Conservation (phyloP, 1,140 invertebrate genomes). For the Vanessa tameamea region DNA sequence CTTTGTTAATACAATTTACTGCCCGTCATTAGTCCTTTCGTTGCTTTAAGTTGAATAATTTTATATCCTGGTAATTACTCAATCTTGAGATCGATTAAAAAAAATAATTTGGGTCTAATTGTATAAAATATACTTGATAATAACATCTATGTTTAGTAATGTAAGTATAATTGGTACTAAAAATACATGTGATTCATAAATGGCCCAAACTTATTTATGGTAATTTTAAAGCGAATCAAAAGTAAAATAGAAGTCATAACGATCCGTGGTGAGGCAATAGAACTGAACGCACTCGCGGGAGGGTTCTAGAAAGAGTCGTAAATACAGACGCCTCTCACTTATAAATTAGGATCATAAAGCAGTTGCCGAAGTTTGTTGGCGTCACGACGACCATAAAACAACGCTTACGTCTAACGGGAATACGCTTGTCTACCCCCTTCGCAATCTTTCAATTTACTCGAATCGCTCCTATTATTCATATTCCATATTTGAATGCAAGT, state of each 20-base stretch:
- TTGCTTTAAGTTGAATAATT: too few relatives aligned
- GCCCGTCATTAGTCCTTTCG: too few relatives aligned
- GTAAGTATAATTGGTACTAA: too few relatives aligned
- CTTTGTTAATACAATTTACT: too few relatives aligned
- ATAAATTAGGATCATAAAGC: conserved; percentile 80
- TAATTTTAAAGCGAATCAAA: conserved; percentile 4
- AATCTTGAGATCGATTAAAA: too few relatives aligned
- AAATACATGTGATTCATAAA: background rate
- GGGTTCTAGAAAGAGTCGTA: conserved; percentile 75
- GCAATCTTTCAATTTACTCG: conserved; percentile 64
- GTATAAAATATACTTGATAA: too few relatives aligned
- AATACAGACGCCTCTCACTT: conserved; percentile 77
- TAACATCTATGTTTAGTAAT: too few relatives aligned
- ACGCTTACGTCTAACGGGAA: conserved; percentile 65
- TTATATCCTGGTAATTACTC: too few relatives aligned
- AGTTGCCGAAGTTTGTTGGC: conserved; percentile 77
- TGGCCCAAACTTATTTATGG: conserved; percentile 8
- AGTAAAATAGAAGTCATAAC: conserved; percentile 23
- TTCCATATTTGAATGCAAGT: conserved; percentile 13
- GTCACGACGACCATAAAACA: conserved; percentile 76
- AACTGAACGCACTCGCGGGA: conserved; percentile 67
- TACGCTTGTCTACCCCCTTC: conserved; percentile 50
- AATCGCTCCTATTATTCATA: conserved; percentile 40
- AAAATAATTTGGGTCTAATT: too few relatives aligned
- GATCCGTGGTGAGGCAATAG: conserved; percentile 40